Conservation (phyloP, 1,140 invertebrate genomes). For the Lordiphosa stackelbergi region DNA sequence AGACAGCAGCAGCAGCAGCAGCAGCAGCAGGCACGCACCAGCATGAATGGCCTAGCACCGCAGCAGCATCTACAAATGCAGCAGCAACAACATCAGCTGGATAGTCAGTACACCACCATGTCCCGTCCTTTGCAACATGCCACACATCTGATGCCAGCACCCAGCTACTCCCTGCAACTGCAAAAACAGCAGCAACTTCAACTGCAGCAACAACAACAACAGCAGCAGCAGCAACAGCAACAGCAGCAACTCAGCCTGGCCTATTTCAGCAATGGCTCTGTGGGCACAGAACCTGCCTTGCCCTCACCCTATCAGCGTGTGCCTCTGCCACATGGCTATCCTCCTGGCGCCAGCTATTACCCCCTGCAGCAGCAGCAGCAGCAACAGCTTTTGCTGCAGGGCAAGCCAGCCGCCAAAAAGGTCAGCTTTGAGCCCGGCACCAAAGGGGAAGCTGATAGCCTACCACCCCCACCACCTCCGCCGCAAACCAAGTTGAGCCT, state of each 20-base stretch:
- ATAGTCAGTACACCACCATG: slow-evolving; percentile 59
- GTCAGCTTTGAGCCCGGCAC: slow-evolving; percentile 83
- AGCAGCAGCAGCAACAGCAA: slow-evolving; percentile 69
- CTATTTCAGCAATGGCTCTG: slow-evolving; percentile 58
- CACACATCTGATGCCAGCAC: slow-evolving; percentile 30
- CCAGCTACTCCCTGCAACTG: slow-evolving; percentile 54
- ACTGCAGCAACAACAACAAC: slow-evolving; percentile 60
- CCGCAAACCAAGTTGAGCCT: slow-evolving; percentile 39
- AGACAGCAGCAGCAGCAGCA: slow-evolving; percentile 38
- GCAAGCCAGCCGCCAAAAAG: slow-evolving; percentile 80
- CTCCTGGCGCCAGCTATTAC: slow-evolving; percentile 63
- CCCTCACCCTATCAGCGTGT: slow-evolving; percentile 79
- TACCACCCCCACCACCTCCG: slow-evolving; percentile 66
- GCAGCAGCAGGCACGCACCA: slow-evolving; percentile 51
- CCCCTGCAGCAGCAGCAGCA: slow-evolving; percentile 21
- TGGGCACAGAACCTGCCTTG: slow-evolving; percentile 45
- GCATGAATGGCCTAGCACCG: slow-evolving; percentile 58
- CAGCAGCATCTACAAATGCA: slow-evolving; percentile 54
- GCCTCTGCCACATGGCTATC: slow-evolving; percentile 78
- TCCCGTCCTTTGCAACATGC: slow-evolving; percentile 37
- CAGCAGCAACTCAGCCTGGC: slow-evolving; percentile 71
- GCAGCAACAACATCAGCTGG: slow-evolving; percentile 48
- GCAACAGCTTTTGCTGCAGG: slow-evolving; percentile 16
- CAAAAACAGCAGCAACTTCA: slow-evolving; percentile 64
- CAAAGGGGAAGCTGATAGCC: slow-evolving; percentile 80